Evolutionary conservation across 1,140 invertebrate species (phyloP).

Genomic region (Pseudomyrmex gracilis): DNA sequence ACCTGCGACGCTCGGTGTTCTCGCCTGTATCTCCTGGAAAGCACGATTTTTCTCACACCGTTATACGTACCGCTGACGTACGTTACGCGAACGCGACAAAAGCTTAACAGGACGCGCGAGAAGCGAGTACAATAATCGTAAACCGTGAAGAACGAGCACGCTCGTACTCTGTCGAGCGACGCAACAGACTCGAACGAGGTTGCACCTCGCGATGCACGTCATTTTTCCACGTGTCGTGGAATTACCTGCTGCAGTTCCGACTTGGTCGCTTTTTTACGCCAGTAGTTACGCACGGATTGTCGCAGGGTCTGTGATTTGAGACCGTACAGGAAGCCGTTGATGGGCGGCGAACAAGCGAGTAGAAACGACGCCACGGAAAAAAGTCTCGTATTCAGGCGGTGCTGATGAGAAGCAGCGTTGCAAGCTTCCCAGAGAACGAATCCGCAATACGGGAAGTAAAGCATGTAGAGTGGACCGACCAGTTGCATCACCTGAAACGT

Average conservation of each 20-base stretch:
- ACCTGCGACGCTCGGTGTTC: conserved; percentile 91
- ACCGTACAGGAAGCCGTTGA: conserved; percentile 92
- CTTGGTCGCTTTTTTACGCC: conserved; percentile 92
- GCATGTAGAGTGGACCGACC: conserved; percentile 89
- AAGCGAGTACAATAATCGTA: conserved; percentile 12
- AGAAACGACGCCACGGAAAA: conserved; percentile 88
- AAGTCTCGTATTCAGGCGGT: conserved; percentile 84
- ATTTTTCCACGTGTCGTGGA: neutral
- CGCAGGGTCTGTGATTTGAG: conserved; percentile 90
- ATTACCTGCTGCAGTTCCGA: conserved; percentile 90
- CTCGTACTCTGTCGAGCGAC: too few species aligned
- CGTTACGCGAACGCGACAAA: neutral
- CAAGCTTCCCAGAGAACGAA: conserved; percentile 89
- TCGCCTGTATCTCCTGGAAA: conserved; percentile 89
- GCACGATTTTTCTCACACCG: neutral
- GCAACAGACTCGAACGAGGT: too few species aligned
- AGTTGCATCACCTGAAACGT: conserved; percentile 87
- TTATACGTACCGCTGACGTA: neutral
- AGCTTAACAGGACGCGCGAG: too few species aligned
- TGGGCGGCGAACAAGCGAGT: conserved; percentile 89
- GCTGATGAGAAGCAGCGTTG: conserved; percentile 79
- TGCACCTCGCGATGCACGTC: neutral
- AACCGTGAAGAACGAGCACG: conserved; percentile 5
- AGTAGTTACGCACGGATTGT: conserved; percentile 91
- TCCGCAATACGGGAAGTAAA: conserved; percentile 91